Evolutionary conservation across 2,797 vertebrate species (phyloP), one percentile per base, ranked within the genome.

Genomic region (Chrosomus eos): DNA sequence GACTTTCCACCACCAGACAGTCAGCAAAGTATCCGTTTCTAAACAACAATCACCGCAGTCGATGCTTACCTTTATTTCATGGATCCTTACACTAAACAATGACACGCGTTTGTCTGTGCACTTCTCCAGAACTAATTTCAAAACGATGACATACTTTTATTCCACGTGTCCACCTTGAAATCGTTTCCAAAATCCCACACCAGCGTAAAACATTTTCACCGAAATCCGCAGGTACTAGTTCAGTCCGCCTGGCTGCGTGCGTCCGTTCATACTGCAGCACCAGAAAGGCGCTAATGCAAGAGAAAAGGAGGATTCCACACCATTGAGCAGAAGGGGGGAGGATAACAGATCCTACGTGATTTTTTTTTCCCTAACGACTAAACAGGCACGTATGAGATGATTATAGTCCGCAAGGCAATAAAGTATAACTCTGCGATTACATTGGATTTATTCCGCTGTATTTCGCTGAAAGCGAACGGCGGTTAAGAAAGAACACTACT

Each of bases 281-380:
- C 55, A 79, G 75, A 85, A 80, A 73, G 88, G 89, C 89, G 89
- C 85, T 87, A 76, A 87, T 48, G 85, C 48, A 4, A 64, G 82
- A 66, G 55, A 85, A 60, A 83, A 76, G 78, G 36, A 26, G 85
- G 78, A 82, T 80, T 21, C 60, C 77, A 82, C 83, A 60, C 58
- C 5, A 5, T 14, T 26, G 5, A 64, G 7, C n/a, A 48, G 16
- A 62, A 33, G 5, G 45, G 76, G 40, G 74, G 74, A 45, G 7
- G 3, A 1, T 1, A 3, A 51, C 36, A 72, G 31, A 36, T 45
- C 21, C 33, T 80, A 64, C 3, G 33, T 21, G 1, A 31, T 7
- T 16, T 18, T 3, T 11, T 31, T 43, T 79, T n/a, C n/a, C n/a
- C 26, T 11, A 23, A 23, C n/a, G 18, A 40, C 6, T 43, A n/a